Percentiles rank a stretch among this genome's conserved stretches.
Evolutionary conservation across 2,888 invertebrate species (phyloP).

Genomic region (Tetramorium bicarinatum): DNA sequence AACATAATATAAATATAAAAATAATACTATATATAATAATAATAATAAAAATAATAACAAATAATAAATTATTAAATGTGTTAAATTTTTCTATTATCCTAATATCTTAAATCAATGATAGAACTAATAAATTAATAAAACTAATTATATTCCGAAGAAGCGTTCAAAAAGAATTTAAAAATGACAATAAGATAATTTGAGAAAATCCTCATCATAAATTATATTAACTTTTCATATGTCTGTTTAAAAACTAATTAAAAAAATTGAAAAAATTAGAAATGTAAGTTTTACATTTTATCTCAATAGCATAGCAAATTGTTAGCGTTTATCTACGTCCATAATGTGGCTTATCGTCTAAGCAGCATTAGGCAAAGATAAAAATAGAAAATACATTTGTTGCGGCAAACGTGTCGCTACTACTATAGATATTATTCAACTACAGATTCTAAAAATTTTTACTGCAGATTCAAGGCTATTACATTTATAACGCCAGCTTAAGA

Average conservation of each 20-base stretch:
- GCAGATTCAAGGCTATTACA: neutral
- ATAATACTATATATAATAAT: too few relatives aligned
- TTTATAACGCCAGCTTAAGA: neutral
- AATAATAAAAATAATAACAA: too few relatives aligned
- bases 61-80: neutral
- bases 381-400: conserved; percentile 57
- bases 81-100: neutral
- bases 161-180: neutral
- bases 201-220: neutral
- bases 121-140: neutral
- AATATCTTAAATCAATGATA: neutral
- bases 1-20: too few relatives aligned
- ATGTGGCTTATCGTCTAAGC: conserved; percentile 62
- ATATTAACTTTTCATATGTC: neutral
- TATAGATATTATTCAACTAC: conserved; percentile 2
- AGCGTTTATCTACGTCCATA: conserved; percentile 60
- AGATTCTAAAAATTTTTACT: neutral
- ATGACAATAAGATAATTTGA: neutral
- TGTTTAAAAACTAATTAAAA: conserved; percentile 18
- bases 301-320: conserved; percentile 23
- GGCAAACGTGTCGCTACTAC: neutral
- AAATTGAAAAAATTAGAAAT: neutral
- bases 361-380: conserved; percentile 60
- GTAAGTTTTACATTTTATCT: neutral
- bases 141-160: neutral